Percentiles rank a stretch among this genome's conserved stretches.
Conservation (phyloP, 2,888 invertebrate genomes). For the Drosophila cognata region DNA sequence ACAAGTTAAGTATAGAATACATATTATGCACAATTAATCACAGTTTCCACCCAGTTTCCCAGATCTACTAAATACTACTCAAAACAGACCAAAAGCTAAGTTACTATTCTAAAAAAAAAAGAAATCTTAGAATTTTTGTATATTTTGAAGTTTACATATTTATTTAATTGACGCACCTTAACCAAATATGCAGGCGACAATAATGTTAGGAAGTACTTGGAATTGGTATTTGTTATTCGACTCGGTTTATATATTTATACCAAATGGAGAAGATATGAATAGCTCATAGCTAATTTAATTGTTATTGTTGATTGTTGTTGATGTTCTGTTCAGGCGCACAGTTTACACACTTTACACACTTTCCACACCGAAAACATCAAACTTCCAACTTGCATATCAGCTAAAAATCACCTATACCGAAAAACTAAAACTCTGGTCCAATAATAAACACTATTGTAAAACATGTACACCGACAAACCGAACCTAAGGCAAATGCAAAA, state of each 20-base stretch:
- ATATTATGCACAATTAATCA: constrained; percentile 38
- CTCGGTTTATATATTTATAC: constrained; percentile 50
- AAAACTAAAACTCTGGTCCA: constrained; percentile 48
- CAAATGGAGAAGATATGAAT: constrained; percentile 37
- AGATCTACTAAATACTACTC: constrained; percentile 4
- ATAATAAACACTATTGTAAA: constrained; percentile 60
- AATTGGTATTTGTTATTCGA: constrained; percentile 65
- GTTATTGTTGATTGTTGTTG: constrained; percentile 69
- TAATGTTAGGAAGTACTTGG: constrained; percentile 63
- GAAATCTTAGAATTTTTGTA: constrained; percentile 23
- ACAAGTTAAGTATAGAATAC: constrained; percentile 25
- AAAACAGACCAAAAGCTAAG: constrained; percentile 15
- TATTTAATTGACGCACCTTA: constrained; percentile 37
- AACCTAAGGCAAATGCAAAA: constrained; percentile 8
- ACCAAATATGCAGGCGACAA: constrained; percentile 67
- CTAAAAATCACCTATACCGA: constrained; percentile 8
- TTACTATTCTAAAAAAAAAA: constrained; percentile 9
- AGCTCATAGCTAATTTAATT: constrained; percentile 51
- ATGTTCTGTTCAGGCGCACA: constrained; percentile 33
- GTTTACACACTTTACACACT: constrained; percentile 4
- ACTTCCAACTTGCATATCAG: constrained; percentile 31
- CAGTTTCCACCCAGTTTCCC: constrained; percentile 19
- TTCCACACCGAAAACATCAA: background rate
- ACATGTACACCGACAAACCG: constrained; percentile 69
- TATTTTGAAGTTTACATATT: constrained; percentile 44